A percentile compares a stretch with the other conserved stretches of the same genome.
These are phyloP conservation scores for Abramis brama DNA, from an alignment of 2,113 vertebrate species.

Conservation along the genomic window DNA sequence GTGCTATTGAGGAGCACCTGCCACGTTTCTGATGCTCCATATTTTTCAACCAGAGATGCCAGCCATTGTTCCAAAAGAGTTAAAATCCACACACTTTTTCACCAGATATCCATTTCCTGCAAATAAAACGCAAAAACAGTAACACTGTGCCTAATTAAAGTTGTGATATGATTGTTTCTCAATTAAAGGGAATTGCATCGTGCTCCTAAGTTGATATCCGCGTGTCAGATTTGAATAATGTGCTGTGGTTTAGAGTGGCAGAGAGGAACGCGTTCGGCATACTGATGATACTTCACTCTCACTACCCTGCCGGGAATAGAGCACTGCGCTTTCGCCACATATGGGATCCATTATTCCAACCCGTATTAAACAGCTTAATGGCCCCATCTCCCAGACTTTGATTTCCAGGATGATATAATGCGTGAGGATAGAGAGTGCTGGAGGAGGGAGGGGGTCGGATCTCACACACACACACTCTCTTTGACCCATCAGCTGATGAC, in stretches of 20 bases:
- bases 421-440: constrained; percentile 59
- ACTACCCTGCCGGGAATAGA: neutral
- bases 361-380: constrained; percentile 54
- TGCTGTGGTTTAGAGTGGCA: constrained; percentile 53
- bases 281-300: constrained; percentile 52
- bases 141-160: constrained; percentile 43
- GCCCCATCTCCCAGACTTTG: constrained; percentile 49
- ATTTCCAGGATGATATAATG: constrained; percentile 57
- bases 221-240: constrained; percentile 67
- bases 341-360: constrained; percentile 45
- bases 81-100: neutral
- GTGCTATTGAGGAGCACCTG: neutral
- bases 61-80: neutral
- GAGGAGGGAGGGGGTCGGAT: constrained; percentile 41
- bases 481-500: constrained; percentile 8
- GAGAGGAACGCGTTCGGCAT: constrained; percentile 54
- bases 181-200: constrained; percentile 63
- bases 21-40: neutral
- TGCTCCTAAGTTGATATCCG: constrained; percentile 60
- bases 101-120: constrained; percentile 27
- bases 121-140: constrained; percentile 28
- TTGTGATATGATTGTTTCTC: constrained; percentile 63
- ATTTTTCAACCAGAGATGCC: constrained; percentile 1
- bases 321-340: neutral
- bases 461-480: constrained; percentile 6